These are phyloP conservation scores for Morus bassanus DNA, from an alignment of 2,797 vertebrate genomes.

Conservation along the genomic window DNA sequence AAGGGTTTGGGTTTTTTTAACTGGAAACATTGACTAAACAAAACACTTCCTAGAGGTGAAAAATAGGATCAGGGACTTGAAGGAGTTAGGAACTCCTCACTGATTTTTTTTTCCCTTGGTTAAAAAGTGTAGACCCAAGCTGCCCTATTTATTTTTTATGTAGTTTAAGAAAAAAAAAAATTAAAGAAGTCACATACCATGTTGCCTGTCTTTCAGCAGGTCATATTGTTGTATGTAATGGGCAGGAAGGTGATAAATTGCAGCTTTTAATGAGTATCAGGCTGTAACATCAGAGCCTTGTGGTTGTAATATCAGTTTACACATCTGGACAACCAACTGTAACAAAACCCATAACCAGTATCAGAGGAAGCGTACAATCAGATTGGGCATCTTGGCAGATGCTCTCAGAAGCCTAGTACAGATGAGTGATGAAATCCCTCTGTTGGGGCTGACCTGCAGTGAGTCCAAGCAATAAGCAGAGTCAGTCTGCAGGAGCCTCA, in stretches of 20 bases:
- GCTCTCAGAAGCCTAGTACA: not conserved
- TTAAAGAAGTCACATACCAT: not conserved
- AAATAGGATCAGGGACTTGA: not conserved
- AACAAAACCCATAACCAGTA: not conserved
- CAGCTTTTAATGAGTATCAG: not conserved
- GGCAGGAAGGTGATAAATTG: not conserved
- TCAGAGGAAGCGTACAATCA: not conserved
- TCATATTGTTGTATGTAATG: not conserved
- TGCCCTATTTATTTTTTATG: not conserved
- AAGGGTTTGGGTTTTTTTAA: not conserved
- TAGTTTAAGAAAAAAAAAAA: not conserved
- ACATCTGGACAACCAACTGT: not conserved
- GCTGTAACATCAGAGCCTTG: not conserved
- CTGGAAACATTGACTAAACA: not conserved
- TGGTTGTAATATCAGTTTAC: not conserved
- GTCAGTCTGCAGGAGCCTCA: not conserved
- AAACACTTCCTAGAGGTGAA: not conserved
- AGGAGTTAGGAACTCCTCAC: not conserved
- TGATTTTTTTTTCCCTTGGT: not conserved
- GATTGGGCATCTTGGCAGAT: not conserved
- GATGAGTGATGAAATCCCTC: not conserved
- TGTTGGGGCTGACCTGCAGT: not conserved
- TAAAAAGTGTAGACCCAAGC: not conserved
- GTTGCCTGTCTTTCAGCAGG: not conserved
- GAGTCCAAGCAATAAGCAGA: not conserved